A percentile compares a stretch with the other conserved stretches of the same genome.
phyloP scores from a whole-genome alignment of 2,113 vertebrate species.

The Stegastes partitus region DNA sequence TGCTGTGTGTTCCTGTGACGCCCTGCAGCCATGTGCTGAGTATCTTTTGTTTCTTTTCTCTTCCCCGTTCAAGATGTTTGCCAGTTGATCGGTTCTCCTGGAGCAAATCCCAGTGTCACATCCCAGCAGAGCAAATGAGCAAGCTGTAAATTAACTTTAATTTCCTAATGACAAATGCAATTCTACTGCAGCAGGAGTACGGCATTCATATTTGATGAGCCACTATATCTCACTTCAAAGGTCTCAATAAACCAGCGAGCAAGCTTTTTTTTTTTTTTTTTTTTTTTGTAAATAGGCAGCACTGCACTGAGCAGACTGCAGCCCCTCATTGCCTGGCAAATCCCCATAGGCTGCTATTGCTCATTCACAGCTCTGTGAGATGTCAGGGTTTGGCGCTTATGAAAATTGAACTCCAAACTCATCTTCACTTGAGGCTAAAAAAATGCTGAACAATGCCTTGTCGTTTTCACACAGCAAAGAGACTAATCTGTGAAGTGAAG shows the following conservation, averaged over 20 bases:
- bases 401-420: slow-evolving; percentile 77
- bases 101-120: slow-evolving; percentile 61
- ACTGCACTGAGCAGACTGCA: slow-evolving; percentile 38
- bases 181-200: slow-evolving; percentile 46
- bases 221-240: slow-evolving; percentile 73
- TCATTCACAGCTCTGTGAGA: slow-evolving; percentile 65
- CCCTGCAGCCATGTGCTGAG: slow-evolving; percentile 48
- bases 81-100: slow-evolving; percentile 53
- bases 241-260: slow-evolving; percentile 67
- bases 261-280: background rate
- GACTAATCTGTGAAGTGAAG: slow-evolving; percentile 67
- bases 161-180: slow-evolving; percentile 74
- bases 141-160: slow-evolving; percentile 59
- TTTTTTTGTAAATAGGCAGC: slow-evolving; percentile 53
- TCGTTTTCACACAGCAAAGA: slow-evolving; percentile 65
- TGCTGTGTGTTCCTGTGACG: slow-evolving; percentile 44
- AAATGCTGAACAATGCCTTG: slow-evolving; percentile 60
- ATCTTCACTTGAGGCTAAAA: slow-evolving; percentile 68
- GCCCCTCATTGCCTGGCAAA: slow-evolving; percentile 45
- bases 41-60: slow-evolving; percentile 54
- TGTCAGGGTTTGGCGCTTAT: slow-evolving; percentile 61
- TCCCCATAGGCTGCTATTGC: slow-evolving; percentile 58
- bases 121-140: slow-evolving; percentile 50
- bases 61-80: slow-evolving; percentile 31
- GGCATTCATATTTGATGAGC: slow-evolving; percentile 74